phyloP scores from a whole-genome alignment of 2,797 vertebrate genomes.

The Telmatherina bonti region DNA sequence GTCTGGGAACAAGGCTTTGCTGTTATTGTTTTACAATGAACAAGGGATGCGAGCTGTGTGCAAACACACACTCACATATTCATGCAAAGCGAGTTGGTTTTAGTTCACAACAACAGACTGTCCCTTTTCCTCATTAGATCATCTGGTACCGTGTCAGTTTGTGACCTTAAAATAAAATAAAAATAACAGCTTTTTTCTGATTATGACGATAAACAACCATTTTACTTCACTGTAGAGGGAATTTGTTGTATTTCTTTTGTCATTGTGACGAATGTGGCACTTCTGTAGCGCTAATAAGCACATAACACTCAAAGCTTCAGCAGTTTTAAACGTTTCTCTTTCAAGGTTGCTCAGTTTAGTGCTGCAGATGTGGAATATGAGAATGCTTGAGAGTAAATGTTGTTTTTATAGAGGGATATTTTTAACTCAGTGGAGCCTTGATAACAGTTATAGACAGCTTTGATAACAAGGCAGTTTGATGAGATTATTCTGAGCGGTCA shows the following conservation, averaged over 20 bases:
- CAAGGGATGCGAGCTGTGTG: conserved; percentile 61
- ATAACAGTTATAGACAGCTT: too few species aligned
- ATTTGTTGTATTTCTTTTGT: neutral
- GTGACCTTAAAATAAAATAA: neutral
- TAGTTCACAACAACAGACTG: conserved; percentile 16
- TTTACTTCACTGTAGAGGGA: too few species aligned
- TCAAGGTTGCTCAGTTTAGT: neutral
- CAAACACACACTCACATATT: conserved; percentile 63
- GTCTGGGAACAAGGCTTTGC: conserved; percentile 66
- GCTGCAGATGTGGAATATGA: neutral
- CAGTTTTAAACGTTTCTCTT: neutral
- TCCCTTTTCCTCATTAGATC: conserved; percentile 9
- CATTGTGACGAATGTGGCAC: neutral
- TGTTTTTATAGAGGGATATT: too few species aligned
- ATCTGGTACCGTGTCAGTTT: too few species aligned
- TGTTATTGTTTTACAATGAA: conserved; percentile 78
- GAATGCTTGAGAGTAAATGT: too few species aligned
- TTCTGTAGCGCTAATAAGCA: neutral
- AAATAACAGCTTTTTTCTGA: neutral
- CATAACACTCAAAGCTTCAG: neutral
- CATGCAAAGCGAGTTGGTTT: conserved; percentile 45
- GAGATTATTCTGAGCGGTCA: too few species aligned
- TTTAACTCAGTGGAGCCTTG: too few species aligned
- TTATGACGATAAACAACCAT: neutral
- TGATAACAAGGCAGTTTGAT: too few species aligned